Evolutionary conservation across 2,888 invertebrate species (phyloP), one percentile per base, ranked within the genome.

Genomic region (Papilio protenor): DNA sequence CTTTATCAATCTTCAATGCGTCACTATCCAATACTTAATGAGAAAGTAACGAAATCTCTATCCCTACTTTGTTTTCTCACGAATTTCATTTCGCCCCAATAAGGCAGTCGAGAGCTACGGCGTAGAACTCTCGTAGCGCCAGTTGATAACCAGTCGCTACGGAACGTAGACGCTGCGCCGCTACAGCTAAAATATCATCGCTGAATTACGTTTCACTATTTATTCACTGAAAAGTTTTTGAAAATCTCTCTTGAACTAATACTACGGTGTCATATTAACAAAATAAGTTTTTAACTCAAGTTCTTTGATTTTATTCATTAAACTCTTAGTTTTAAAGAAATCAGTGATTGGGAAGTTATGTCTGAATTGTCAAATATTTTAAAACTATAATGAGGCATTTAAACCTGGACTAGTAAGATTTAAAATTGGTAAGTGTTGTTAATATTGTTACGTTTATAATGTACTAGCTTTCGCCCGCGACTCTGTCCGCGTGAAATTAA

Each of bases 131-230:
- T 81, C 88, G 89, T 90, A 90, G 89, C 91, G 89, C 82, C 90
- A 92, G 92, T 92, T 87, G 88, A 87, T 85, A 87, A 85, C 84
- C 85, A 84, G 84, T 81, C 85, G 90, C 87, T 90, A 88, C 88
- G 88, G 84, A 83, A 87, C 76, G 82, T 87, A 84, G 87, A 82
- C 90, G 92, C 88, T 86, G 87, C 87, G 85, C 64, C n/a, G 66
- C n/a, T 12, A 45, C 40, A 45, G 27, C 52, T 52, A 18, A 23
- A 55, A 33, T n/a, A 12, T n/a, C 52, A 33, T 27, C 72, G 27
- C 33, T 72, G 18, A 55, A 40, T 55, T 55, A 72, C 72, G 66
- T 75, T 55, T 69, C 23, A 33, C 16, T 18, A 16, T 64, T 33
- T 49, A 40, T 74, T 64, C 21, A 49, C 23, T 52, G 12, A 72